phyloP scores from a whole-genome alignment of 2,888 invertebrate species.

The Stomorhina lunata region DNA sequence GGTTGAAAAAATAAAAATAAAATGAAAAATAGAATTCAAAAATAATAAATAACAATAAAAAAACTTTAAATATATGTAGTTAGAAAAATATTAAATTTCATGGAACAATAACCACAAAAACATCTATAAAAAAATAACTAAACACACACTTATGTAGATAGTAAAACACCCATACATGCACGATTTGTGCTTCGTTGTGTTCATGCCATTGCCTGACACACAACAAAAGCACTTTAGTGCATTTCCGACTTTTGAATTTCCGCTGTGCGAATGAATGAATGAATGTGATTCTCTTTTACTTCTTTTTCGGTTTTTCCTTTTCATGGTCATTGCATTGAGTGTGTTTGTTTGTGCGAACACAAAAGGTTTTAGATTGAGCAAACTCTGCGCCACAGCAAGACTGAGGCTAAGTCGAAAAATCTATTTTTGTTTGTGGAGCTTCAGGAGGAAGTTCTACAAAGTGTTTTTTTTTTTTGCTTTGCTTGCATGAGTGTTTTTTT shows the following conservation, averaged over 20 bases:
- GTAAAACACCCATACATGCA: not conserved
- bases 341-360: not conserved
- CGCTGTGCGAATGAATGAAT: conserved; percentile 26
- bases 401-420: not conserved
- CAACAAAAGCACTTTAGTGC: conserved; percentile 53
- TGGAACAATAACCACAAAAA: not conserved
- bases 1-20: conserved; percentile 4
- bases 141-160: not conserved
- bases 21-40: conserved; percentile 16
- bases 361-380: not conserved
- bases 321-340: conserved; percentile 42
- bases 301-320: not conserved
- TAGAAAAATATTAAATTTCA: conserved; percentile 9
- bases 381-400: not conserved
- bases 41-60: conserved; percentile 28
- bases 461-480: not conserved
- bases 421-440: conserved; percentile 18
- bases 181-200: not conserved
- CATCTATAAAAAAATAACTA: not conserved
- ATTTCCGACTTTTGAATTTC: conserved; percentile 56
- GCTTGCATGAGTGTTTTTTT: not conserved
- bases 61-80: not conserved
- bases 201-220: not conserved
- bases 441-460: conserved; percentile 42
- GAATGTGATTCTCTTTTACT: conserved; percentile 16